These are phyloP conservation scores for Calidris pygmaea DNA, from an alignment of 2,113 vertebrate genomes.

Conservation along the genomic window DNA sequence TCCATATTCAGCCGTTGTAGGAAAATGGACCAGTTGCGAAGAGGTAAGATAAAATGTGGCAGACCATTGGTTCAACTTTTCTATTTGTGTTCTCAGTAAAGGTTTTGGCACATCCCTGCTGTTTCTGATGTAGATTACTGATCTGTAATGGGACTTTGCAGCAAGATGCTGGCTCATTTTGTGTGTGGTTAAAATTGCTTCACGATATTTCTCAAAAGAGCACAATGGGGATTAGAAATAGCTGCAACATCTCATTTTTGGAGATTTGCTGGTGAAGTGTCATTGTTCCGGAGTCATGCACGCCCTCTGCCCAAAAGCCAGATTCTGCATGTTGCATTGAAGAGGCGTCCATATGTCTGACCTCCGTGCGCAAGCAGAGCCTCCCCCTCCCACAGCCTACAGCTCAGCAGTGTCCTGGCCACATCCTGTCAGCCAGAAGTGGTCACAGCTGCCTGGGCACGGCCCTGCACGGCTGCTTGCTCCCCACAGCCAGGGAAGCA, in stretches of 20 bases:
- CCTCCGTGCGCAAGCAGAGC: fast-evolving
- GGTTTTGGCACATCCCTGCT: neutral
- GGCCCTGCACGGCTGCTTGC: fast-evolving
- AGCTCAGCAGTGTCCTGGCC: neutral
- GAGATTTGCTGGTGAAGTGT: neutral
- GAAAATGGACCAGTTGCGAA: neutral
- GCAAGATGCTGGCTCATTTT: neutral
- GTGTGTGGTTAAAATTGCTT: neutral
- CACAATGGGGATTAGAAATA: neutral
- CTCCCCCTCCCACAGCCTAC: neutral
- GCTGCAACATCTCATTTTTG: neutral
- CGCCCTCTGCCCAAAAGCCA: neutral
- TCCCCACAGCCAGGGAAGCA: neutral
- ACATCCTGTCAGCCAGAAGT: neutral
- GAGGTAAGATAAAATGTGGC: neutral
- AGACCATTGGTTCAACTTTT: neutral
- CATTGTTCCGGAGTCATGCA: neutral
- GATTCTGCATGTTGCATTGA: neutral
- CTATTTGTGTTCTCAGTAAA: neutral
- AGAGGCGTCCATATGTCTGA: neutral
- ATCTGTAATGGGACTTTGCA: neutral
- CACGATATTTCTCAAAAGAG: slow-evolving; percentile 12
- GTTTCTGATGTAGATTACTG: neutral
- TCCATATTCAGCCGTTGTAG: neutral
- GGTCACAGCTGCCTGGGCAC: neutral